Percentiles rank a stretch among this genome's conserved stretches.
These are phyloP conservation scores for Pollenia amentaria DNA, from an alignment of 2,888 invertebrate species.

Conservation along the genomic window DNA sequence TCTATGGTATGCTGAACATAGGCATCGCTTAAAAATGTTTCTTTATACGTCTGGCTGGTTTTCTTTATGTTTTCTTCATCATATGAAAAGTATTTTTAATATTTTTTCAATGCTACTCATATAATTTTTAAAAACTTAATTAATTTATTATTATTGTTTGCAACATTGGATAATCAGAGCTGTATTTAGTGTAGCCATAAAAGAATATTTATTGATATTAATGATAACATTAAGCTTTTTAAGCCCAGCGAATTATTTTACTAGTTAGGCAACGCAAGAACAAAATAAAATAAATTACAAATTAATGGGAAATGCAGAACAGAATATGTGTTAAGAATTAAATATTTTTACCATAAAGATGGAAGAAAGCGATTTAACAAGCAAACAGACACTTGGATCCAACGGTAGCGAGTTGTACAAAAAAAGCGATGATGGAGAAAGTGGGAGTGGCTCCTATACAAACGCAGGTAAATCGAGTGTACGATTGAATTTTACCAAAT, in stretches of 20 bases:
- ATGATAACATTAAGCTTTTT: neutral
- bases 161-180: no score
- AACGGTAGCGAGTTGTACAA: neutral
- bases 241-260: neutral
- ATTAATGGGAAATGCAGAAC: constrained; percentile 42
- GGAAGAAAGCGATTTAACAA: constrained; percentile 65
- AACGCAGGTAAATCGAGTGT: constrained; percentile 42
- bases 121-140: no score
- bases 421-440: neutral
- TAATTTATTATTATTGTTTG: no score
- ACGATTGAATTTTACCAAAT: constrained; percentile 45
- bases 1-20: no score
- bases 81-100: no score
- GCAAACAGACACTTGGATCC: neutral
- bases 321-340: constrained; percentile 46
- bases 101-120: no score
- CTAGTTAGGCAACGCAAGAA: constrained; percentile 8
- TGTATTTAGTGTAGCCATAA: no score
- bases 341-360: constrained; percentile 39
- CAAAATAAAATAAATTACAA: constrained; percentile 32
- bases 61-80: no score
- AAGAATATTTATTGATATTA: no score
- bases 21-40: no score
- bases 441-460: constrained; percentile 15
- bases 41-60: no score